Percentiles rank a stretch among this genome's conserved stretches.
phyloP scores from a whole-genome alignment of 64 coral and sea anemone species.

The Cladopsammia gracilis region DNA sequence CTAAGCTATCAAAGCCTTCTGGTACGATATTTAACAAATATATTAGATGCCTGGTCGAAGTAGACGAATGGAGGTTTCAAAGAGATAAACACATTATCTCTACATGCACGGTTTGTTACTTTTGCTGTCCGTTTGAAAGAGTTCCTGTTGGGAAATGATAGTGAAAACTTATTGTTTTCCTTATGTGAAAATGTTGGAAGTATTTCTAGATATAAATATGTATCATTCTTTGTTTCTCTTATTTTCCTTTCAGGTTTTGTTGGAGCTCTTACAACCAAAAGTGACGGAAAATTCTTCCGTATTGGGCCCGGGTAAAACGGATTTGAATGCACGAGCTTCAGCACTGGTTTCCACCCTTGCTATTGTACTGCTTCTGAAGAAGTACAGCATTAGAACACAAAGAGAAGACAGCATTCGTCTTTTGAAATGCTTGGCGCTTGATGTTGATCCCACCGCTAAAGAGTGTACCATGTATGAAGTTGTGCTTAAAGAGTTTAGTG shows the following conservation, averaged over 20 bases:
- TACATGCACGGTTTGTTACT: too few species aligned
- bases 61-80: too few species aligned
- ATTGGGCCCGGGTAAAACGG: not conserved
- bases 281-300: not conserved
- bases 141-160: too few species aligned
- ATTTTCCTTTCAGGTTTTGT: not conserved
- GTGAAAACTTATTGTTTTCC: too few species aligned
- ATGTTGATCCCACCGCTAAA: not conserved
- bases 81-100: too few species aligned
- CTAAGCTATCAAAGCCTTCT: too few species aligned
- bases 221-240: not conserved
- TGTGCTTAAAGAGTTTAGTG: not conserved
- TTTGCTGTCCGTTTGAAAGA: too few species aligned
- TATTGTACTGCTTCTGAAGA: not conserved
- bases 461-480: conserved; percentile 9
- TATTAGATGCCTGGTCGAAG: too few species aligned
- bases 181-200: too few species aligned
- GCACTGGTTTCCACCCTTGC: conserved; percentile 24
- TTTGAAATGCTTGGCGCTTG: not conserved
- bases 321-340: not conserved
- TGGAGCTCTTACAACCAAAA: not conserved
- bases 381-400: not conserved
- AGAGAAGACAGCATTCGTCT: not conserved
- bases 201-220: too few species aligned
- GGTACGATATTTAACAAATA: too few species aligned